These are phyloP conservation scores for Ceyx cyanopectus DNA, from an alignment of 2,113 vertebrate genomes.

Conservation along the genomic window DNA sequence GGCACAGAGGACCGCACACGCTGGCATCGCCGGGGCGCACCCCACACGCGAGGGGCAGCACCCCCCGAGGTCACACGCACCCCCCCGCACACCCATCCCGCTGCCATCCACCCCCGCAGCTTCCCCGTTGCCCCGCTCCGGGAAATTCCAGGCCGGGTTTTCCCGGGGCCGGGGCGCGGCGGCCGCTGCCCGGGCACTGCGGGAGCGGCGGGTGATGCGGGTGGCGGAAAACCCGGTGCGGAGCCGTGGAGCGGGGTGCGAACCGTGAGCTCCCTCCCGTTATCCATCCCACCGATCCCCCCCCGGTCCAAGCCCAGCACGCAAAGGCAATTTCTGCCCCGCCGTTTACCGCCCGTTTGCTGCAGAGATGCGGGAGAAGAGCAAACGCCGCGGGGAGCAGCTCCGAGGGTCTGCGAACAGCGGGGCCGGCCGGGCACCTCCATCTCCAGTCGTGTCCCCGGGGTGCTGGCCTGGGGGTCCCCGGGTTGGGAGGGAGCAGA, in stretches of 20 bases:
- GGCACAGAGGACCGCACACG: background rate
- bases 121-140: background rate
- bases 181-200: background rate
- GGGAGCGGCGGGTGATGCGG: background rate
- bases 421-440: background rate
- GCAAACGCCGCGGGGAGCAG: background rate
- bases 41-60: no score
- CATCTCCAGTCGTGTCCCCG: rapidly evolving
- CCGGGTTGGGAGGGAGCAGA: rapidly evolving
- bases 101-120: background rate
- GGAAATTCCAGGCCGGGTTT: background rate
- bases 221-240: background rate
- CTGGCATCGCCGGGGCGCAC: no score
- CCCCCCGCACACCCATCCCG: background rate
- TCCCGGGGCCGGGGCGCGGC: background rate
- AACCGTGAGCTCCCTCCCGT: no score
- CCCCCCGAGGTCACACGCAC: background rate
- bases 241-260: rapidly evolving
- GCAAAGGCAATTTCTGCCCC: background rate
- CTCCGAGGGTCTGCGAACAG: background rate
- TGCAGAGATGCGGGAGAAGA: background rate
- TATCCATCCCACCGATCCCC: no score
- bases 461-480: background rate
- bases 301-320: background rate
- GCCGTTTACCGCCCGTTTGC: background rate